Conservation (phyloP, 2,113 vertebrate species). For the Odocoileus hemionus region DNA sequence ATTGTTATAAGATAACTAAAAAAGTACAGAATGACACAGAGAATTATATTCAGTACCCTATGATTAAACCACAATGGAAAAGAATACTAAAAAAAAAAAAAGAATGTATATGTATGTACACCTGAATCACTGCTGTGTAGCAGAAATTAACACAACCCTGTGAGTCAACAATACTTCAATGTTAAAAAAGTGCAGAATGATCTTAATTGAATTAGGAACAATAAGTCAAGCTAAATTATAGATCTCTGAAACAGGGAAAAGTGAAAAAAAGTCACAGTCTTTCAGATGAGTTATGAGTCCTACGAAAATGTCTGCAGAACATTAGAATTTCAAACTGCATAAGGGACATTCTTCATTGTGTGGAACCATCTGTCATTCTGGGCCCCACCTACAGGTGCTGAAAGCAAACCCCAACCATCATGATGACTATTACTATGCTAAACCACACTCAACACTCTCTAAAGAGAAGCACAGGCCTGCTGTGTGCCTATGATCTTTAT, state of each 20-base stretch:
- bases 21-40: neutral
- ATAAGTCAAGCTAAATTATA: neutral
- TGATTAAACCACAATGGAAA: neutral
- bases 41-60: neutral
- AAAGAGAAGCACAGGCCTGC: neutral
- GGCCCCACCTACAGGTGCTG: neutral
- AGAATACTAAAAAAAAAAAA: neutral
- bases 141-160: neutral
- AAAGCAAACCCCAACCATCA: neutral
- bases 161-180: neutral
- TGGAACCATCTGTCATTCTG: neutral
- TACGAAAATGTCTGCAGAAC: neutral
- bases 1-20: neutral
- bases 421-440: neutral
- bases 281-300: neutral
- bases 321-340: no score
- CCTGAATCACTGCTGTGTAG: neutral
- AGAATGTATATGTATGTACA: neutral
- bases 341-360: no score
- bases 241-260: fast-evolving
- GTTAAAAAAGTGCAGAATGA: neutral
- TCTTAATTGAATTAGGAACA: neutral
- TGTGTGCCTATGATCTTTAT: fast-evolving
- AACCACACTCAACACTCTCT: neutral
- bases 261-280: neutral